A percentile compares a stretch with the other conserved stretches of the same genome.
phyloP scores from a whole-genome alignment of 2,888 invertebrate genomes.

The Ischnus inquisitorius region DNA sequence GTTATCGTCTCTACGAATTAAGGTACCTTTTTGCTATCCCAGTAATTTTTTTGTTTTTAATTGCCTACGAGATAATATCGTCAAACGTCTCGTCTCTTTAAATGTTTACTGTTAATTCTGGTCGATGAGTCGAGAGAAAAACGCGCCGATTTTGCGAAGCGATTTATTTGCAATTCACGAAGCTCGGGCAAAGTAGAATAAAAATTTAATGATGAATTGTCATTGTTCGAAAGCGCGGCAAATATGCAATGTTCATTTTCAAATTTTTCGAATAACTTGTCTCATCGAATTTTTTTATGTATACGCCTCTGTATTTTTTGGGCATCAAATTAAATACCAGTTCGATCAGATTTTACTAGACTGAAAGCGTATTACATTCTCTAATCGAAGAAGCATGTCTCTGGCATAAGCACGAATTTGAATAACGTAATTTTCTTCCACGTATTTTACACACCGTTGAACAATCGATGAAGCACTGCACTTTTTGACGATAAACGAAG shows the following conservation, averaged over 20 bases:
- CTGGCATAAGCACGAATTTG: neutral
- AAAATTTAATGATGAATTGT: too few species aligned
- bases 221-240: too few species aligned
- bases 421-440: conserved; percentile 1
- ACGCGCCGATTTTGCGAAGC: neutral
- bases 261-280: too few species aligned
- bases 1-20: conserved; percentile 11
- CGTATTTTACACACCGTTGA: conserved; percentile 9
- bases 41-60: neutral
- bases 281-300: neutral
- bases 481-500: neutral
- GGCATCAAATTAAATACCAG: neutral
- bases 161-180: too few species aligned
- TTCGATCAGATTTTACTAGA: neutral
- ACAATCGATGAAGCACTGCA: conserved; percentile 13
- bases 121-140: neutral
- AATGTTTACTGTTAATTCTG: neutral
- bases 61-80: neutral
- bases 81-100: neutral
- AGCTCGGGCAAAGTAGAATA: too few species aligned
- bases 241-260: too few species aligned
- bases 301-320: neutral
- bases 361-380: neutral
- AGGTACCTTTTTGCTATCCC: neutral
- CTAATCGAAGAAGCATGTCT: conserved; percentile 11